Conservation (phyloP, 2,797 vertebrate genomes). For the Sphenopsis melanotis region DNA sequence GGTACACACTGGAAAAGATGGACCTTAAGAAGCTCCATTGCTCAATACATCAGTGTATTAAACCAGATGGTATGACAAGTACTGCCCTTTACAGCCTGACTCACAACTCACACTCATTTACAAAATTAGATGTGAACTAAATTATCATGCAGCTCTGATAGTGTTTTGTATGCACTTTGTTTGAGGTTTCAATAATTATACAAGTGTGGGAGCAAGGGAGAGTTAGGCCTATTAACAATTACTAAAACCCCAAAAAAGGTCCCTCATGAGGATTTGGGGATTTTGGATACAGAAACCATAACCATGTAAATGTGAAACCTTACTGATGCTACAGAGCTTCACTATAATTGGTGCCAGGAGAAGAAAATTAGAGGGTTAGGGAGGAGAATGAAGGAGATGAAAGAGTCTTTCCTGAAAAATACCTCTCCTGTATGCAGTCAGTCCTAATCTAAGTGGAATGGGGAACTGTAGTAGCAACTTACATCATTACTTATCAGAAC, state of each 20-base stretch:
- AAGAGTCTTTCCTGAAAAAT: not conserved
- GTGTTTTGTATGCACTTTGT: not conserved
- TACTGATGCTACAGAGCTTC: not conserved
- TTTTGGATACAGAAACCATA: not conserved
- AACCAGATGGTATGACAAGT: slow-evolving; percentile 10
- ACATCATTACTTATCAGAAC: not conserved
- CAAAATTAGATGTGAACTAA: not conserved
- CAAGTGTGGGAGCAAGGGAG: not conserved
- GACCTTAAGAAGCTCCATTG: not conserved
- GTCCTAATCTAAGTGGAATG: not conserved
- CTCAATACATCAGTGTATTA: not conserved
- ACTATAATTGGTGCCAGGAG: not conserved
- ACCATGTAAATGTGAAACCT: not conserved
- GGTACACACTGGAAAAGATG: not conserved
- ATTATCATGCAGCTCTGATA: not conserved
- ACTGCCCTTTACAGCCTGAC: slow-evolving; percentile 15
- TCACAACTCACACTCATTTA: not conserved
- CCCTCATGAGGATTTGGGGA: not conserved
- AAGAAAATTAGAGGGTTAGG: slow-evolving; percentile 10
- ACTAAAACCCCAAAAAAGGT: not conserved
- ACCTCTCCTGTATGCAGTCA: not conserved
- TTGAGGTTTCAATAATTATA: not conserved
- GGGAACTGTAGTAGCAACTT: not conserved
- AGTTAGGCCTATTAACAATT: not conserved
- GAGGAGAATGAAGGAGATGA: slow-evolving; percentile 7